Evolutionary conservation across 2,797 vertebrate species (phyloP), one percentile per base, ranked within the genome.

Genomic region (Natrix natrix): DNA sequence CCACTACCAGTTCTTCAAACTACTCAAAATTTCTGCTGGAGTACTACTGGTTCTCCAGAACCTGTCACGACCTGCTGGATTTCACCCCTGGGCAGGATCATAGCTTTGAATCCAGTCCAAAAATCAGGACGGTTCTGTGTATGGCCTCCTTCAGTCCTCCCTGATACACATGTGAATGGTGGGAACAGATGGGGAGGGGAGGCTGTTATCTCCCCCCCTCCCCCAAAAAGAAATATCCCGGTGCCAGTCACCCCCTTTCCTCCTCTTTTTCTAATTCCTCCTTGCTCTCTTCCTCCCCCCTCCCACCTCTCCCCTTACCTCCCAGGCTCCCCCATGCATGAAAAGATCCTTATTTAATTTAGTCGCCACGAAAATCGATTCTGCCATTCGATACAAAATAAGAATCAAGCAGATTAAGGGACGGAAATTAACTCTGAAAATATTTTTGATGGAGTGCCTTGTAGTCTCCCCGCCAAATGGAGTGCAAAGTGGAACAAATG

Each of bases 401-500:
- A 98, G 98, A 98, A 98, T 98, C 98, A 98, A 98, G 98, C 98
- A 98, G 98, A 98, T 98, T 98, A 98, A 98, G 98, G 98, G 98
- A 98, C 98, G 98, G 98, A 98, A 98, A 98, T 98, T 98, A 98
- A 98, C 98, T 98, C 98, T 98, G 98, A 98, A 98, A 98, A 98
- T 98, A 98, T 98, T 98, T 98, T 98, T 98, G 98, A 98, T 98
- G 98, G 98, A 98, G 98, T 98, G 98, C 98, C 98, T 98, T 98
- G 98, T 98, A 98, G 97, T 98, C 98, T 98, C 98, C 98, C 98
- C 98, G 98, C 98, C 98, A 99, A 99, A 98, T 98, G 98, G 98
- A 99, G 98, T 99, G 98, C 98, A 99, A 99, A 99, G 99, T 99
- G 99, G 99, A 99, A 99, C 98, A 99, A 99, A 99, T 99, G 99